These are phyloP conservation scores for Falcunculus frontatus DNA, from an alignment of 2,113 vertebrate genomes.

Conservation along the genomic window DNA sequence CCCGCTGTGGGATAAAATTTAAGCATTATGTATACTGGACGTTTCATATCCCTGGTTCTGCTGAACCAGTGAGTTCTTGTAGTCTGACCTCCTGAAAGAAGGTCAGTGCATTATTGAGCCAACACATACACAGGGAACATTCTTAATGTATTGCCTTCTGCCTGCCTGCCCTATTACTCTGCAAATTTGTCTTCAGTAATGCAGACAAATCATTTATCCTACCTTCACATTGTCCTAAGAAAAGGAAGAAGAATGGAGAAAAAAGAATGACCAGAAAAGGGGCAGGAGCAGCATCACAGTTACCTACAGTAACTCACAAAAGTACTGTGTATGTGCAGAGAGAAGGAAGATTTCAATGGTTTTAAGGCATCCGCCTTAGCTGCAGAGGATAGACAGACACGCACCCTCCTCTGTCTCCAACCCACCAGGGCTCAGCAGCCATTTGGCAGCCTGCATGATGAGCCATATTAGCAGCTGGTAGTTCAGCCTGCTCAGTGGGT, in stretches of 20 bases:
- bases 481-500: background rate
- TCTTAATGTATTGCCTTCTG: background rate
- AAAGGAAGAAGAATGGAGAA: background rate
- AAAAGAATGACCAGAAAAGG: background rate
- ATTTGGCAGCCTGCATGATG: background rate
- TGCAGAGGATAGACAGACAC: background rate
- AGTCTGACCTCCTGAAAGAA: background rate
- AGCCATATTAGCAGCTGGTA: background rate
- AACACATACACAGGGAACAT: background rate
- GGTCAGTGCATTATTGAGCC: background rate
- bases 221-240: background rate
- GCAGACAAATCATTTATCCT: background rate
- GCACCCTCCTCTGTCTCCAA: accelerated
- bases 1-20: background rate
- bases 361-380: background rate
- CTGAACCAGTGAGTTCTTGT: background rate
- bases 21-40: background rate
- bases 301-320: background rate
- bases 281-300: background rate
- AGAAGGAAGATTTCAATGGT: background rate
- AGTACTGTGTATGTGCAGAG: accelerated
- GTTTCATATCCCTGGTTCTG: background rate
- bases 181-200: background rate
- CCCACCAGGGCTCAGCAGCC: background rate
- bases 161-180: background rate